Evolutionary conservation across 2,113 vertebrate species (phyloP).

Genomic region (Atractosteus spatula): DNA sequence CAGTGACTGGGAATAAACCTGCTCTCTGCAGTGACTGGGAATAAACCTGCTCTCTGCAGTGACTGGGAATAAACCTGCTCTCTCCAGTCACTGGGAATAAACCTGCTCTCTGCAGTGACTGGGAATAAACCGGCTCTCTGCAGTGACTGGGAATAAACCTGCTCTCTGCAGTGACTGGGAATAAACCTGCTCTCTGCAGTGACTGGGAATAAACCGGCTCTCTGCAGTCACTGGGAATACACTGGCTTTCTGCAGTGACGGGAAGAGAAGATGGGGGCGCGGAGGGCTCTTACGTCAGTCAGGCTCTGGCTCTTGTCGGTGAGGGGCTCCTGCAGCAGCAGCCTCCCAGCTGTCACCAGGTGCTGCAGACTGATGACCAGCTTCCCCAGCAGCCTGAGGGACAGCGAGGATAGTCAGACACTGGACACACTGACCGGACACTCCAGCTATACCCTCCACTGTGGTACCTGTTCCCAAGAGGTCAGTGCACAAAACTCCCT

Average conservation of each 20-base stretch:
- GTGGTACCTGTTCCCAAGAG: not conserved
- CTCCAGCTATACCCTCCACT: not conserved
- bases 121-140: too few species aligned
- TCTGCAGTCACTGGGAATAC: not conserved
- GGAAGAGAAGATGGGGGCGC: not conserved
- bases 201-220: not conserved
- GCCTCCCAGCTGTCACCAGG: constrained; percentile 68
- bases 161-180: too few species aligned
- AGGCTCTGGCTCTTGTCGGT: constrained; percentile 73
- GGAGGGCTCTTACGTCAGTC: constrained; percentile 66
- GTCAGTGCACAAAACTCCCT: not conserved
- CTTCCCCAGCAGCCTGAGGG: constrained; percentile 74
- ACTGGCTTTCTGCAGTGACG: not conserved
- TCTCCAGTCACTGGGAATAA: too few species aligned
- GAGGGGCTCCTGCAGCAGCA: constrained; percentile 76
- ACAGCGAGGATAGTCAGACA: constrained; percentile 16
- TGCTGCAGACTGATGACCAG: constrained; percentile 86
- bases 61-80: too few species aligned
- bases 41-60: too few species aligned
- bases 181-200: too few species aligned
- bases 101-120: too few species aligned
- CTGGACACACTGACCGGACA: not conserved
- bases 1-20: too few species aligned
- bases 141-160: too few species aligned
- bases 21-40: too few species aligned